Base-by-base conservation (phyloP, 2,113 vertebrate genomes). In the Fregetta grallaria region DNA sequence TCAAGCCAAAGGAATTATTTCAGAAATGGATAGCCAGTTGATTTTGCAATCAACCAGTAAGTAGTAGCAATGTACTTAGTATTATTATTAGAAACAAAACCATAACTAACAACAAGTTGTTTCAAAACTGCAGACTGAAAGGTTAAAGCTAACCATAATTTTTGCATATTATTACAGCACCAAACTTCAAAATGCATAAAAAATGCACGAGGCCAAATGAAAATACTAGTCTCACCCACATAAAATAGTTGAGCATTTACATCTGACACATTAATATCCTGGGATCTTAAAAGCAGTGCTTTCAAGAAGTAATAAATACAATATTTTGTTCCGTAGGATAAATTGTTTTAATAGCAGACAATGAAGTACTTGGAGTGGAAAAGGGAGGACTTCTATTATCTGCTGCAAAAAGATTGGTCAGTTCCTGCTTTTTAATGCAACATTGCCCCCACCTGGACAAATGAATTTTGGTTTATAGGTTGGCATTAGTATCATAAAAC, bases 391-490 rank as follows among this genome's bases (percentile, higher is more conserved):
- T 70, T 86, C 30, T 65, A 59, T 21, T 65, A 84, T 44, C 76
- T 61, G 44, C 88, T 49, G 30, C 38, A 84, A 49, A 86, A 74
- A 79, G 49, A 78, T 5, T 18, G 53, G 45, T 58, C 73, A 73
- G 45, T 10, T 75, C 40, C 58, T 52, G 40, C 71, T 96, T 93
- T 88, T 76, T 79, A 91, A 93, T 80, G 78, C 96, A 97, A 98
- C 89, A 94, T 78, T 96, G 97, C 97, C 97, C 95, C 90, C 97
- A 40, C 40, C 94, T 92, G 97, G 97, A 83, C 91, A 91, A 94
- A 91, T 3, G 21, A 36, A 49, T 84, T 84, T 65, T 44, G 30
- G 34, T 59, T 72, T 45, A 65, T 3, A 76, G 61, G 44, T 11
- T 73, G 44, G 34, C 68, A 76, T 15, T 18, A 15, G 11, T 17